Evolutionary conservation across 2,888 invertebrate genomes (phyloP), one percentile per base, ranked within the genome.

Genomic region (Microctonus aethiopoides): DNA sequence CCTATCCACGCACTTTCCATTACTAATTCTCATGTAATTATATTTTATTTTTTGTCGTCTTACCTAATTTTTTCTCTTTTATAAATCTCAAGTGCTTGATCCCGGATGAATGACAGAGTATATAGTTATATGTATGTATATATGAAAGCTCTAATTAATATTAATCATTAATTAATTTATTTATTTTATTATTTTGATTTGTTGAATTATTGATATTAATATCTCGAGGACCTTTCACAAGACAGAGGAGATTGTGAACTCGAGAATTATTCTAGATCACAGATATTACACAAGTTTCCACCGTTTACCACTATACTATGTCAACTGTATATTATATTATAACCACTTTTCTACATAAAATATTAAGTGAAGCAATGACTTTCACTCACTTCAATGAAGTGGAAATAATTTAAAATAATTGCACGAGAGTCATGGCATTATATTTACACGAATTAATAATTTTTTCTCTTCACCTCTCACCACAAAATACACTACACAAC

Each of bases 1-100:
- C 68, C 64, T 36, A 69, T 69, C 64, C 32, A 5, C 54, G 41
- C 26, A 69, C 68, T 69, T 64, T 69, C 68, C 68, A 69, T 64
- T 64, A 59, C 59, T 59, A 34, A 51, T 67, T 56, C 57, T 32
- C 11, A 13, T 46, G 10, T 63, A 16, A 16, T 29, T 20, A 7
- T 39, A 54, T 56, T 26, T 61, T 29, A 29, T 29, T 29, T 5
- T 29, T n/a, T n/a, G n/a, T n/a, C 26, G 16, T 11, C 11, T 16
- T 20, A 46, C 11, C 26, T 13, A 26, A 62, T 16, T 51, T 46
- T 29, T n/a, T 16, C 16, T 11, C 20, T 20, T n/a, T 57, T 41
- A 66, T 41, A 26, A 64, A 36, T 52, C 54, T n/a, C 24, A 54
- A 11, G 26, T 54, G 54, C 16, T 16, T 10, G n/a, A 52, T 52